Base-by-base conservation (phyloP, 2,888 invertebrate genomes). In the Coleophora flavipennella region DNA sequence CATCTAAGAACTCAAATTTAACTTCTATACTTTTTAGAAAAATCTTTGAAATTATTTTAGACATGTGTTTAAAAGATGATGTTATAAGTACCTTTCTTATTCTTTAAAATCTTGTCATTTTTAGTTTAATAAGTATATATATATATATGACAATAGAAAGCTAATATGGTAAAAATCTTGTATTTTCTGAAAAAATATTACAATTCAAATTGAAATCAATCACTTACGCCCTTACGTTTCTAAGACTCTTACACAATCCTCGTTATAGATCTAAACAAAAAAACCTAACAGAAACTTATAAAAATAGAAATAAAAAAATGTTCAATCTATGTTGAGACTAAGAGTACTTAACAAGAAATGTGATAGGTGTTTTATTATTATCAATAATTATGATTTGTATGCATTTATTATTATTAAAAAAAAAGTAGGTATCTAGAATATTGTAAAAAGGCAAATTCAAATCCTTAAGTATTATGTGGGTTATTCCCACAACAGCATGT, bases 241-340 rank as follows among this genome's bases (percentile, higher is more conserved):
- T n/a, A n/a, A n/a, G n/a, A n/a, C n/a, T n/a, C n/a, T n/a, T n/a
- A n/a, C n/a, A n/a, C n/a, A n/a, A n/a, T n/a, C n/a, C n/a, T n/a
- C n/a, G n/a, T n/a, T n/a, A n/a, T n/a, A n/a, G n/a, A n/a, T n/a
- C n/a, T n/a, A n/a, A n/a, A n/a, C n/a, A n/a, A n/a, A n/a, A n/a
- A n/a, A 46, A 25, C 26, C 26, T 26, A 12, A 32, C 6, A 29
- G 2, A 13, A 33, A 47, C 54, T 56, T 62, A 54, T 57, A 59
- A 64, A 58, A 55, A 44, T 35, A 33, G 38, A 33, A 38, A 40
- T 32, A 12, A 51, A 50, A 55, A 53, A 57, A 66, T 58, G 61
- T 67, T 68, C 57, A 57, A 65, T 71, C 67, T 65, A 63, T 70
- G 67, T 70, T 71, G 62, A 70, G 69, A 71, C 67, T 71, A 57